phyloP scores from a whole-genome alignment of 2,113 vertebrate genomes.

The Pycnonotus jocosus region DNA sequence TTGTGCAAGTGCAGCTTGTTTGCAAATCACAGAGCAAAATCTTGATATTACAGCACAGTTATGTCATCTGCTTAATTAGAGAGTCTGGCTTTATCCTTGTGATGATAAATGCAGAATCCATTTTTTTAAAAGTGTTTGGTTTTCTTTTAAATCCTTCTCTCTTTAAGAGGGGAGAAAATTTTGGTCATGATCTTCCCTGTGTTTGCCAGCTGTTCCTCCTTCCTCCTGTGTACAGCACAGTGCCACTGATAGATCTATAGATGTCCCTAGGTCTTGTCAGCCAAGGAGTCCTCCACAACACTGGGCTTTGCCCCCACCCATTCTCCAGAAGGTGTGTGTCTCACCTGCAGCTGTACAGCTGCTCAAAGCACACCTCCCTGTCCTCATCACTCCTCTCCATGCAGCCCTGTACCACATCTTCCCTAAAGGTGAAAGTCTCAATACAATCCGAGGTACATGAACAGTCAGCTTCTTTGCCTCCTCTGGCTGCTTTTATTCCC shows the following conservation, averaged over 20 bases:
- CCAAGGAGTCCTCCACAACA: background rate
- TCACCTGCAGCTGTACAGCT: background rate
- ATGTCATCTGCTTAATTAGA: constrained; percentile 36
- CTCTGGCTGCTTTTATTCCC: background rate
- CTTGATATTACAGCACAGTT: constrained; percentile 25
- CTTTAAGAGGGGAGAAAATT: background rate
- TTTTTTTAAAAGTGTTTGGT: background rate
- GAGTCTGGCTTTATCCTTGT: background rate
- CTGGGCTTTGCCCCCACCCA: background rate
- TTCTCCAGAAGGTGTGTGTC: background rate
- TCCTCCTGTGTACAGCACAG: background rate
- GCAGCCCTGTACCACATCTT: rapidly evolving
- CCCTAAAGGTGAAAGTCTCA: background rate
- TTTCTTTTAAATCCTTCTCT: background rate
- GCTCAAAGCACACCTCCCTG: background rate
- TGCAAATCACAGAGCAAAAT: background rate
- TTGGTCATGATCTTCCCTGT: background rate
- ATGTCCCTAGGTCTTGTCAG: background rate
- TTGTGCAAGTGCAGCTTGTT: constrained; percentile 33
- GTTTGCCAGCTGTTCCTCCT: background rate
- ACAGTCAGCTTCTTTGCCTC: background rate
- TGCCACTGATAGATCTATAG: background rate
- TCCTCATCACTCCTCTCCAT: background rate
- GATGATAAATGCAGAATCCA: background rate
- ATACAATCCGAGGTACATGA: rapidly evolving